Conservation (phyloP, 2,113 vertebrate species). For the Apodemus speciosus region DNA sequence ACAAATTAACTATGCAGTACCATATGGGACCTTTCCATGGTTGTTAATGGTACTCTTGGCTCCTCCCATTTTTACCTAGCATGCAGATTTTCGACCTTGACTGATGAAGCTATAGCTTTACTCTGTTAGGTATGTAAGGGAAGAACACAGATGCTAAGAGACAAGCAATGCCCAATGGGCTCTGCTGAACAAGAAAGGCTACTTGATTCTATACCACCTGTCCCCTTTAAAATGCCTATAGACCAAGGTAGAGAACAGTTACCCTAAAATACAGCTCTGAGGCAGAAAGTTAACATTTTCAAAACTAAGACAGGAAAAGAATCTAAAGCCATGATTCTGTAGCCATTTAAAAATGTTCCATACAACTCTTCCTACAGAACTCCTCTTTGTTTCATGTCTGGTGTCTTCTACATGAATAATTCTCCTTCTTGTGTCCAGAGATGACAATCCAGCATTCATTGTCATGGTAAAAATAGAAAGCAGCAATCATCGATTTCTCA, state of each 20-base stretch:
- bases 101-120: not conserved
- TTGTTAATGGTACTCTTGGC: not conserved
- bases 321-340: slow-evolving; percentile 21
- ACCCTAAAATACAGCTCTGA: not conserved
- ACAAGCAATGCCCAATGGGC: not conserved
- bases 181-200: not conserved
- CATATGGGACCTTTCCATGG: slow-evolving; percentile 4
- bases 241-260: slow-evolving; percentile 1
- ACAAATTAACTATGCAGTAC: not conserved
- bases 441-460: slow-evolving; percentile 71
- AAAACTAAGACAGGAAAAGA: not conserved
- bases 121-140: not conserved
- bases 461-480: slow-evolving; percentile 76
- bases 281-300: not conserved
- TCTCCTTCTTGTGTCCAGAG: slow-evolving; percentile 67
- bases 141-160: not conserved
- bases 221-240: not conserved
- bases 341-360: slow-evolving; percentile 34
- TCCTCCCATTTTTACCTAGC: not conserved
- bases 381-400: slow-evolving; percentile 58
- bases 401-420: slow-evolving; percentile 71
- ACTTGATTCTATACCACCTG: not conserved
- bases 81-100: slow-evolving; percentile 39
- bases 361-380: slow-evolving; percentile 35
- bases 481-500: slow-evolving; percentile 59